Percentiles rank a stretch among this genome's conserved stretches.
phyloP scores from a whole-genome alignment of 2,888 invertebrate species.

The Synergus itoensis region DNA sequence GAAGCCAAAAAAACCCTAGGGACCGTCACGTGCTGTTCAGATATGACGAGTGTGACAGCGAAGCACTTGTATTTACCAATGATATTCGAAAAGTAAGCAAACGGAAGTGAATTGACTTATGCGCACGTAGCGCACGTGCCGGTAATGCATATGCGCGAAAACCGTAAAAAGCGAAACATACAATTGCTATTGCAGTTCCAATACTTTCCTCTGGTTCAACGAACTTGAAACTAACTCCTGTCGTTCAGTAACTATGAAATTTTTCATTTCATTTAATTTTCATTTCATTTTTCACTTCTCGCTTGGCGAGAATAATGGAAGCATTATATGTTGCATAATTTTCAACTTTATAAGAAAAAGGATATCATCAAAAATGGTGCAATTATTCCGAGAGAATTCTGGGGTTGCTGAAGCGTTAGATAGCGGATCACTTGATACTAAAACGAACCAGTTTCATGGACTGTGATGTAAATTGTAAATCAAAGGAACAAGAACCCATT shows the following conservation, averaged over 20 bases:
- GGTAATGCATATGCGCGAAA: neutral
- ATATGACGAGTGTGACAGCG: neutral
- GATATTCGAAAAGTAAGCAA: neutral
- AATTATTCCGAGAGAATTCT: neutral
- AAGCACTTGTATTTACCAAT: neutral
- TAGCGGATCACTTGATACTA: constrained; percentile 32
- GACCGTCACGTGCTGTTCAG: neutral
- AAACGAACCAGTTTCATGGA: constrained; percentile 28
- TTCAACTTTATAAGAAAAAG: neutral
- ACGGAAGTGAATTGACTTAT: neutral
- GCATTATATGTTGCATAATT: neutral
- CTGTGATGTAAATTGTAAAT: constrained; percentile 39
- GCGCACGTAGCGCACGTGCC: neutral
- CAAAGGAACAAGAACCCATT: constrained; percentile 41
- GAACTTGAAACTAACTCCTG: neutral
- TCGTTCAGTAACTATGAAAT: neutral
- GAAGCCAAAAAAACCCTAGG: neutral
- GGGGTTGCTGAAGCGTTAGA: constrained; percentile 9
- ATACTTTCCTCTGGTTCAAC: neutral
- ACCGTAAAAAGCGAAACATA: neutral
- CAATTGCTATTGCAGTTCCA: neutral
- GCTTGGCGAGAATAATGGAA: neutral
- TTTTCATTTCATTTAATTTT: no score
- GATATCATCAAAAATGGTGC: neutral
- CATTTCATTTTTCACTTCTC: no score